These are phyloP conservation scores for Ridgeia piscesae DNA, from an alignment of 1,140 invertebrate genomes.

Conservation along the genomic window DNA sequence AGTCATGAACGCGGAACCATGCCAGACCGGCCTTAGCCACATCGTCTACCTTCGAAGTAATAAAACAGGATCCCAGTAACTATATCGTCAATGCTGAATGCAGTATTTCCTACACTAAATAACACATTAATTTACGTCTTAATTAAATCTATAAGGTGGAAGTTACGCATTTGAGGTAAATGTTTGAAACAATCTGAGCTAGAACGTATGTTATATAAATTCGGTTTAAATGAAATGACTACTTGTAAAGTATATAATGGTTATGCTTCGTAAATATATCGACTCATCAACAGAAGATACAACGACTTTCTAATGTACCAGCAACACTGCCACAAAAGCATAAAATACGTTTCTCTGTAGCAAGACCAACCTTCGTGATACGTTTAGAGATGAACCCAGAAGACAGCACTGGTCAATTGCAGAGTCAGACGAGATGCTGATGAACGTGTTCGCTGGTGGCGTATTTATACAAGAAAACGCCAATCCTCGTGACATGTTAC, in stretches of 20 bases:
- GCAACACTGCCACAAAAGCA: background rate
- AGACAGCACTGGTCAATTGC: background rate
- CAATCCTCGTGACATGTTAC: background rate
- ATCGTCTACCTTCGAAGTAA: background rate
- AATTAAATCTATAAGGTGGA: no score
- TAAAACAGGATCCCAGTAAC: background rate
- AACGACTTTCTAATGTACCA: background rate
- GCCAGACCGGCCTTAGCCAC: background rate
- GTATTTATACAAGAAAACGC: background rate
- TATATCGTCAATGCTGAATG: no score
- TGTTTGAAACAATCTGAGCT: no score
- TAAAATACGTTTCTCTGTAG: background rate
- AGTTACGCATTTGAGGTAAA: no score
- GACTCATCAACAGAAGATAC: no score
- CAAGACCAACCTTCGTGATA: background rate
- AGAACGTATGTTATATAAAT: no score
- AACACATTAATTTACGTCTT: no score
- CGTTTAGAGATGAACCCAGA: background rate
- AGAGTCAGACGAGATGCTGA: background rate
- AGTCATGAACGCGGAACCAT: no score
- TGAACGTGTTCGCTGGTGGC: background rate
- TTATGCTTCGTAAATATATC: no score
- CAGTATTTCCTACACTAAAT: no score
- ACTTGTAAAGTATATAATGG: no score
- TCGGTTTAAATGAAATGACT: no score